These are phyloP conservation scores for Ibidorhyncha struthersii DNA, from an alignment of 2,113 vertebrate genomes.

Conservation along the genomic window DNA sequence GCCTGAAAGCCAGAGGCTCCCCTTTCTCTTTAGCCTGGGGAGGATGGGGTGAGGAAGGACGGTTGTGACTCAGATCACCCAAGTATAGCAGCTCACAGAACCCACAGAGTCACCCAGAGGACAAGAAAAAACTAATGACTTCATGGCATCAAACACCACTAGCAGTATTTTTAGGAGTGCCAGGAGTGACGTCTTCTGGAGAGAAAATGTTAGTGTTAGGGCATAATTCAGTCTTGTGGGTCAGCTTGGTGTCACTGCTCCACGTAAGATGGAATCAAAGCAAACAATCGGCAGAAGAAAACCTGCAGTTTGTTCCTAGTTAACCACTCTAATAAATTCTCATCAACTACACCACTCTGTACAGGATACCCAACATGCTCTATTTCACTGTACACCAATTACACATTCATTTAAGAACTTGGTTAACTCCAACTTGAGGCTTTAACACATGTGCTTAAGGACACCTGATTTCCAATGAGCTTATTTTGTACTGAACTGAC, in stretches of 20 bases:
- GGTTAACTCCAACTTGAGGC: background rate
- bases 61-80: background rate
- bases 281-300: background rate
- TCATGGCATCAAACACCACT: background rate
- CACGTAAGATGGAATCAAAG: background rate
- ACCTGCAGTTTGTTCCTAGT: background rate
- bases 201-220: rapidly evolving
- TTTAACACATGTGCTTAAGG: background rate
- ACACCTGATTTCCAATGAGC: background rate
- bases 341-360: background rate
- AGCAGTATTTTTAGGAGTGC: background rate
- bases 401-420: background rate
- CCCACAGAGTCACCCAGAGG: rapidly evolving
- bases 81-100: background rate
- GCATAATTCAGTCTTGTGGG: background rate
- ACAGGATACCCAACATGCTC: background rate
- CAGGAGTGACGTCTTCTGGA: background rate
- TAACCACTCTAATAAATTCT: background rate
- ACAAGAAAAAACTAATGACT: background rate
- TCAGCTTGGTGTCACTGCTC: background rate
- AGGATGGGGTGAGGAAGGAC: background rate
- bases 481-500: background rate
- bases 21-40: background rate
- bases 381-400: background rate
- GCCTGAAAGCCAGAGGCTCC: background rate